These are phyloP conservation scores for Ylistrum balloti DNA, from an alignment of 1,140 invertebrate genomes.

Conservation along the genomic window DNA sequence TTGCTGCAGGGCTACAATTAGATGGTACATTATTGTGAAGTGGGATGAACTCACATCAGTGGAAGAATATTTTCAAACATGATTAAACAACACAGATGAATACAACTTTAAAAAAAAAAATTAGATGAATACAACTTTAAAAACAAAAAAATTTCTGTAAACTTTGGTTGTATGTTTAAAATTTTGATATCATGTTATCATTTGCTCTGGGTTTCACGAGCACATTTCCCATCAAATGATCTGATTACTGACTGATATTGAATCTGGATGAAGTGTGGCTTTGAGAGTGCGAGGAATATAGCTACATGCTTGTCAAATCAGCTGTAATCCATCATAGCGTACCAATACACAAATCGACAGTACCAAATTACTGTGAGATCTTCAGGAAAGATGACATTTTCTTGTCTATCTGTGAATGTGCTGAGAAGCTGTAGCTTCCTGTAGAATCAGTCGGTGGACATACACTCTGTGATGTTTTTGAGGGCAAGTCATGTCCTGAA, in stretches of 20 bases:
- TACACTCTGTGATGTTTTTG: neutral
- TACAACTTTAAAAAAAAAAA: too few relatives aligned
- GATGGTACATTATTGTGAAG: too few relatives aligned
- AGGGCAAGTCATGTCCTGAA: neutral
- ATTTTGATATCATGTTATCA: too few relatives aligned
- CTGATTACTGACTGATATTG: neutral
- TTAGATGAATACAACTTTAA: too few relatives aligned
- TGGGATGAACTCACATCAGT: too few relatives aligned
- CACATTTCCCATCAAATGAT: neutral
- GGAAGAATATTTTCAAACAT: too few relatives aligned
- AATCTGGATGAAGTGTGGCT: neutral
- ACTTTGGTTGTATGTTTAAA: too few relatives aligned
- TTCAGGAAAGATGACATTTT: neutral
- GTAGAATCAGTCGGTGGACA: neutral
- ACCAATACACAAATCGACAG: neutral
- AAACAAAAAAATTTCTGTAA: too few relatives aligned
- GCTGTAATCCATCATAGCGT: neutral
- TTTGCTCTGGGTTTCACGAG: neutral
- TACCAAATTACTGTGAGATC: neutral
- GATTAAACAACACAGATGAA: too few relatives aligned
- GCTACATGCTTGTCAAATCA: neutral
- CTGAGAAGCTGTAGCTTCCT: neutral
- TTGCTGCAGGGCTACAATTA: too few relatives aligned
- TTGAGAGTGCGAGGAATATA: neutral
- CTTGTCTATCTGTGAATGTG: neutral